Evolutionary conservation across 2,113 vertebrate species (phyloP), one percentile per base, ranked within the genome.

Genomic region (Ammospiza caudacuta): DNA sequence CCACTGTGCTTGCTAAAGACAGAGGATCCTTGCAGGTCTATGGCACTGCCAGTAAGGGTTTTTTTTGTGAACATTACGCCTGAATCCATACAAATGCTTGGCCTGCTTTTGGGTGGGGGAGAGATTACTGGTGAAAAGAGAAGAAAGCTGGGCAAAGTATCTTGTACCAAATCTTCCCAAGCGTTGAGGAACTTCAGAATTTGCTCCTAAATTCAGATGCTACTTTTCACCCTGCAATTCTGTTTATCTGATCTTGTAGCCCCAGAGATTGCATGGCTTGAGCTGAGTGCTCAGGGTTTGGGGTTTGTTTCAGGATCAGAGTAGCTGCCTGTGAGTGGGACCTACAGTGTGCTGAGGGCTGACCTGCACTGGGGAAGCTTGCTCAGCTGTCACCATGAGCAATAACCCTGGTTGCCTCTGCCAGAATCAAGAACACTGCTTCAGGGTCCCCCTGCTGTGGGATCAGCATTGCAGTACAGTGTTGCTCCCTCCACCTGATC

Each of bases 281-380:
- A 35, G 15, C n/a, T 67, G 25, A 67, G 16, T 19, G 5, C n/a
- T 67, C 9, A 51, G 11, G 37, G 2, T 74, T 52, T 89, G 25
- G 19, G 11, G 12, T 69, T 92, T 89, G 5, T 49, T 69, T 63
- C 4, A 18, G 37, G 35, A 37, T 37, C 0, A 0, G 43, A 75
- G 25, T 55, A 67, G 29, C 29, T 70, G 31, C 28, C 28, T n/a
- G 15, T 7, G 7, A 54, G 47, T 5, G 1, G 54, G 15, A 68
- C 25, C 20, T 25, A 43, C 0, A 6, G 0, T 0, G 24, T 3
- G 1, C 73, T 31, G 78, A 54, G 51, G 46, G 12, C 37, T 84
- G 61, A 68, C 22, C 22, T 3, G 1, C 7, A 11, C 12, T 0
- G 1, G 11, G 15, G 4, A n/a, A 27, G 15, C 23, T 87, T 55